Evolutionary conservation across 2,888 invertebrate species (phyloP).

Genomic region (Yponomeuta cagnagella): DNA sequence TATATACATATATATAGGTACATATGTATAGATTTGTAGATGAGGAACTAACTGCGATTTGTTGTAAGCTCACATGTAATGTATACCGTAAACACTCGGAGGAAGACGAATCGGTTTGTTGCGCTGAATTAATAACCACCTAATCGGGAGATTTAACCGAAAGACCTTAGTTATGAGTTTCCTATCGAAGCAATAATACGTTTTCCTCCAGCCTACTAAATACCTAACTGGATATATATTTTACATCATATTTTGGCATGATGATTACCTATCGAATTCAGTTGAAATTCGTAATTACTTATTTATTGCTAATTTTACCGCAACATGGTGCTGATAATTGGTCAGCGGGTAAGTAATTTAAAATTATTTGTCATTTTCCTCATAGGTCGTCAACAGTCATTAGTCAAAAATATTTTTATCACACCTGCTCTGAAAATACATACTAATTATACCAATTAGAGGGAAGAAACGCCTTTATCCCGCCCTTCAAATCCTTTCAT

Average conservation of each 20-base stretch:
- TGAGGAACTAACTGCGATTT: background rate
- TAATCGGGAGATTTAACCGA: background rate
- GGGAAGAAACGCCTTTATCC: too few species aligned
- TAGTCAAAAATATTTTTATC: too few species aligned
- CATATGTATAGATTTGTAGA: background rate
- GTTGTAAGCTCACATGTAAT: constrained; percentile 7
- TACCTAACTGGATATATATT: background rate
- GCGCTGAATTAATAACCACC: background rate
- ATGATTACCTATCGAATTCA: background rate
- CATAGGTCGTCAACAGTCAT: too few species aligned
- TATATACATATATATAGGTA: too few species aligned
- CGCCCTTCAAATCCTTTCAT: too few species aligned
- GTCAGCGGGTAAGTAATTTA: background rate
- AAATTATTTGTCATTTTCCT: background rate
- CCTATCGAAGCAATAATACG: background rate
- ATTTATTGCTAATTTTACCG: background rate
- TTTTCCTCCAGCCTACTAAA: background rate
- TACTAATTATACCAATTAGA: too few species aligned
- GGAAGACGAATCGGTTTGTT: background rate
- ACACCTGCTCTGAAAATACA: too few species aligned
- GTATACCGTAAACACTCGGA: background rate
- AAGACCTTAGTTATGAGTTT: background rate
- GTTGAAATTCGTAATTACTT: background rate
- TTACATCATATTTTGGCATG: background rate
- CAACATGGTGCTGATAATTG: background rate